Evolutionary conservation across 2,113 vertebrate species (phyloP).

Genomic region (Clinocottus analis): DNA sequence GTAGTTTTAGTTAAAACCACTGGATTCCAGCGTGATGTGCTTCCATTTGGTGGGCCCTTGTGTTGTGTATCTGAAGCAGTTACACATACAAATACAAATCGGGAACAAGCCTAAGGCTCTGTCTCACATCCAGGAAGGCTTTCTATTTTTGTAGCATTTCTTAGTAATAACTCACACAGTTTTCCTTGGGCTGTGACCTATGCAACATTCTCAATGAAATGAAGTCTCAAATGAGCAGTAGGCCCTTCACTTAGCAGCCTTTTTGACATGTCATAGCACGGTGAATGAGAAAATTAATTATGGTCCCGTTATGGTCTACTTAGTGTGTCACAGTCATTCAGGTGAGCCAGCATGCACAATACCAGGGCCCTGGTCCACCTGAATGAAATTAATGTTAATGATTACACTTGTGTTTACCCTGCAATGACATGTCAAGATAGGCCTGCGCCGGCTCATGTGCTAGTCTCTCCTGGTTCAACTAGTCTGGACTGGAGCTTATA

Average conservation of each 20-base stretch:
- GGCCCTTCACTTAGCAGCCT: neutral
- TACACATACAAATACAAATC: slow-evolving; percentile 18
- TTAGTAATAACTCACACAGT: neutral
- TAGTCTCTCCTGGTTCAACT: no score
- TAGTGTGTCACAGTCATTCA: neutral
- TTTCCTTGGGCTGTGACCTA: neutral
- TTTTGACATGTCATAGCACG: neutral
- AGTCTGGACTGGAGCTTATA: no score
- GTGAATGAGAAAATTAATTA: neutral
- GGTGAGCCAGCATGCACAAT: neutral
- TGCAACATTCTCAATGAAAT: neutral
- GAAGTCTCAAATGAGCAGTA: neutral
- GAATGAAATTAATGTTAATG: neutral
- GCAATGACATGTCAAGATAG: neutral
- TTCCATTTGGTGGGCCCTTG: neutral
- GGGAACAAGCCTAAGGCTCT: slow-evolving; percentile 19
- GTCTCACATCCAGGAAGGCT: slow-evolving; percentile 5
- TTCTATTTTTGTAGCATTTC: slow-evolving; percentile 7
- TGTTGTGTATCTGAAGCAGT: slow-evolving; percentile 4
- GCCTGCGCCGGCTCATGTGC: no score
- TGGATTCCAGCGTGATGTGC: neutral
- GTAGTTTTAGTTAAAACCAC: neutral
- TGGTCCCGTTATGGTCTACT: neutral
- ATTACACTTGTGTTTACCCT: neutral
- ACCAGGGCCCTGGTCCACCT: no score